Base-by-base conservation (phyloP, 2,888 invertebrate species). In the Agrilus mali region DNA sequence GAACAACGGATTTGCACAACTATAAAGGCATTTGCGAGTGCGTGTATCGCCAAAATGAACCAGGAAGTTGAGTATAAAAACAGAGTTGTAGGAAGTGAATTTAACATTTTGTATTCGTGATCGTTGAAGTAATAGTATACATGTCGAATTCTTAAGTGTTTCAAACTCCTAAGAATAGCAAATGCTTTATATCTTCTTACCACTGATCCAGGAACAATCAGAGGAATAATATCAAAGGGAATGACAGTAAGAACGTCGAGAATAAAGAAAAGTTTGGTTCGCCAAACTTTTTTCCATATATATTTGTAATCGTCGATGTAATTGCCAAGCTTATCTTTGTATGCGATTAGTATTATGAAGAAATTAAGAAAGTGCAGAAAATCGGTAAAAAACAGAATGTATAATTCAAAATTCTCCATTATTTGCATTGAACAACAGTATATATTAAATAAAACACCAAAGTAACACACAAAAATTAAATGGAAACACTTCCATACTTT, bases 181-280 rank as follows among this genome's bases (percentile, higher is more conserved):
- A 40, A 46, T 4, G 38, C 12, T 6, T 44, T 22, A 12, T 39
- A 15, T 8, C 16, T 39, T 4, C 37, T 4, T 32, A 36, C 37
- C 7, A 15, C 13, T 6, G 27, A 6, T 1, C 15, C 13, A 4
- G 49, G 44, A 7, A 47, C 33, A 31, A 38, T 32, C 40, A 49
- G 45, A 17, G 42, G 27, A 10, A 51, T 22, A 7, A 46, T 33
- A 27, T 52, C 50, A 7, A 51, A 35, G 3, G 50, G 50, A 27
- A 52, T 15, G 5, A 46, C 13, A 14, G 43, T 42, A 2, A 46
- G 15, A 8, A 52, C 17, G 12, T 41, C 40, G 3, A 48, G 27
- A 15, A 33, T 38, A 37, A 42, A 45, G 14, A n/a, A 33, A 3
- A 42, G 7, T 7, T 27, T 42, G 8, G 43, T 15, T 34, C 41